Evolutionary conservation across 1,140 invertebrate species (phyloP), one percentile per base, ranked within the genome.

Genomic region (Achroia grisella): DNA sequence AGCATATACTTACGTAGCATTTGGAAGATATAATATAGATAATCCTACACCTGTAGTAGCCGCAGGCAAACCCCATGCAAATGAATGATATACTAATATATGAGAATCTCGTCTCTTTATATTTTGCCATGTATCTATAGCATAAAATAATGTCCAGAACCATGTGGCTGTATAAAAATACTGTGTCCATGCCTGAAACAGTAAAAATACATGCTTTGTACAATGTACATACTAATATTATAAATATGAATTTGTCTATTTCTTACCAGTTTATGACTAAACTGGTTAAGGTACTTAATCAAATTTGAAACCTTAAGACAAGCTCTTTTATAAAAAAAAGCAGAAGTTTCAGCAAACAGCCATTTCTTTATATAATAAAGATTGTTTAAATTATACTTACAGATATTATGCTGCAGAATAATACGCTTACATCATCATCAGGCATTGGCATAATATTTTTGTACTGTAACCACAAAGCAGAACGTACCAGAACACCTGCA

Each of bases 101-200:
- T 87, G 71, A 28, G 89, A 88, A 13, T 89, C 78, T 65, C 88
- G 80, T 43, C 93, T 90, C 36, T 87, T 87, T 17, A 94, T 74
- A 13, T 92, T 78, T 14, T 90, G 75, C 71, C 90, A 90, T 73
- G 93, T 94, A 60, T 95, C 93, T 32, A 95, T 87, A 2, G 93
- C 93, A 75, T 95, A 95, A 61, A 91, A 93, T 10, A 95, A 81
- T 3, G 93, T 95, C 93, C 93, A 95, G 39, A 94, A 88, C 91
- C 93, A 94, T 0, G 93, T 94, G 8, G 91, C 91, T 60, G 91
- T 93, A 59, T 95, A 95, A 72, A 95, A 95, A 68, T 94, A 95
- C 66, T 95, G 93, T 15, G 91, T 94, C 90, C 93, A 93, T 6
- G 91, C 92, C 93, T 95, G 57, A 46, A 88, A 86, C 17, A 15